Conservation (phyloP, 1,140 invertebrate genomes). For the Cepaea nemoralis region DNA sequence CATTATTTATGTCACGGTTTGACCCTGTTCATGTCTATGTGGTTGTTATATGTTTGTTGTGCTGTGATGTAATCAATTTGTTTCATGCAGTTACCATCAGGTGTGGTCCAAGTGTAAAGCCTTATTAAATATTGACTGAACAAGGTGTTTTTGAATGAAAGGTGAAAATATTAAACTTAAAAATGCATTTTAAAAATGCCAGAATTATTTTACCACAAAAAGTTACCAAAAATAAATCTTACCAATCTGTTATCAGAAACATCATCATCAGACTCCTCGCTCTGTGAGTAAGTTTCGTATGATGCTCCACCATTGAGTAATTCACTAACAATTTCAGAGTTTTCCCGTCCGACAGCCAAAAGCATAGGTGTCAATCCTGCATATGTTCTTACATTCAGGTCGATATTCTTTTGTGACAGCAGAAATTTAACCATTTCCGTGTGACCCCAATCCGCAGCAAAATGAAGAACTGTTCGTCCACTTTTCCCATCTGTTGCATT, state of each 20-base stretch:
- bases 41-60: too few relatives aligned
- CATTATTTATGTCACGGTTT: too few relatives aligned
- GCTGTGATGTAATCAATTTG: too few relatives aligned
- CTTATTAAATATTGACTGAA: too few relatives aligned
- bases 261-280: slow-evolving; percentile 47
- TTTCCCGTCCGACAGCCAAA: slow-evolving; percentile 51
- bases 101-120: too few relatives aligned
- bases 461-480: slow-evolving; percentile 60
- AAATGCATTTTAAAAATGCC: too few relatives aligned
- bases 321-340: slow-evolving; percentile 40
- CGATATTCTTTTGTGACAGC: slow-evolving; percentile 40
- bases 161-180: too few relatives aligned
- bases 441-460: slow-evolving; percentile 59
- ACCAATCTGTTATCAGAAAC: slow-evolving; percentile 56
- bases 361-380: slow-evolving; percentile 52
- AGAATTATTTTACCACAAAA: too few relatives aligned
- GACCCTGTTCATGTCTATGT: too few relatives aligned
- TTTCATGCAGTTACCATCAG: too few relatives aligned
- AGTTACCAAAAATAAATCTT: too few relatives aligned
- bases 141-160: too few relatives aligned
- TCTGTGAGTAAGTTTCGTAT: slow-evolving; percentile 27
- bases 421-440: slow-evolving; percentile 48
- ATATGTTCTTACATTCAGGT: slow-evolving; percentile 57
- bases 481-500: slow-evolving; percentile 73
- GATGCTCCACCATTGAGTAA: slow-evolving; percentile 46